Percentiles rank a stretch among this genome's conserved stretches.
Conservation (phyloP, 1,140 invertebrate genomes). For the Ooceraea biroi region DNA sequence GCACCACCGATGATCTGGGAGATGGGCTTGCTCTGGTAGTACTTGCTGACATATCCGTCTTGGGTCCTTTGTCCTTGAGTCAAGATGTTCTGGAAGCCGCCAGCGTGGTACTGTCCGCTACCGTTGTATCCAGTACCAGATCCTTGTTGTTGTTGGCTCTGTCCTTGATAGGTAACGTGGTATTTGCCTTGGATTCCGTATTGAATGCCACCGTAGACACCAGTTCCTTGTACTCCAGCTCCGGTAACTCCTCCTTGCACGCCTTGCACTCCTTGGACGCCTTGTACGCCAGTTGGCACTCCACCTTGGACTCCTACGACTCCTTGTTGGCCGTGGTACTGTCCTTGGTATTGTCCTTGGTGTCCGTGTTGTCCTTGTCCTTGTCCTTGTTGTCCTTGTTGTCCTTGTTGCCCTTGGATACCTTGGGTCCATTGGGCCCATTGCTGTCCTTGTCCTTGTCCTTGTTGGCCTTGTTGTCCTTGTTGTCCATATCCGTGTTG, state of each 20-base stretch:
- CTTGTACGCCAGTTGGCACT: slow-evolving; percentile 37
- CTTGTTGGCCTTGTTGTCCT: slow-evolving; percentile 15
- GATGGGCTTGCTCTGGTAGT: slow-evolving; percentile 78
- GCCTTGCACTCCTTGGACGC: slow-evolving; percentile 29
- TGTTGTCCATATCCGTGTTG: slow-evolving; percentile 48
- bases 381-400: slow-evolving; percentile 23
- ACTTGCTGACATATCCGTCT: slow-evolving; percentile 71
- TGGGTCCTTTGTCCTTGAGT: slow-evolving; percentile 65
- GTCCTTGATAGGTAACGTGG: slow-evolving; percentile 47
- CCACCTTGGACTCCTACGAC: slow-evolving; percentile 18
- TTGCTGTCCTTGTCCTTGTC: slow-evolving; percentile 53
- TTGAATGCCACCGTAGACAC: slow-evolving; percentile 34
- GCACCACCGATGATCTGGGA: slow-evolving; percentile 80
- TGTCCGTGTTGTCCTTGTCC: slow-evolving; percentile 29
- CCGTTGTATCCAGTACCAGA: slow-evolving; percentile 47
- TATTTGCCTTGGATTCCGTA: slow-evolving; percentile 58
- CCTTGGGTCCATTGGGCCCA: not conserved
- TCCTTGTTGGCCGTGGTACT: slow-evolving; percentile 22
- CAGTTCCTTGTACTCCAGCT: slow-evolving; percentile 3
- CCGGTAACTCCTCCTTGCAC: slow-evolving; percentile 4
- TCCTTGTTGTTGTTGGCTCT: slow-evolving; percentile 52
- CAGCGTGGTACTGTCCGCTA: slow-evolving; percentile 75
- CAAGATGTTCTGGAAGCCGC: slow-evolving; percentile 72
- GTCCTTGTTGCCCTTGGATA: not conserved
- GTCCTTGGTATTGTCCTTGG: not conserved